Evolutionary conservation across 2,797 vertebrate genomes (phyloP), one percentile per base, ranked within the genome.

Genomic region (Microctenopoma lineatum): DNA sequence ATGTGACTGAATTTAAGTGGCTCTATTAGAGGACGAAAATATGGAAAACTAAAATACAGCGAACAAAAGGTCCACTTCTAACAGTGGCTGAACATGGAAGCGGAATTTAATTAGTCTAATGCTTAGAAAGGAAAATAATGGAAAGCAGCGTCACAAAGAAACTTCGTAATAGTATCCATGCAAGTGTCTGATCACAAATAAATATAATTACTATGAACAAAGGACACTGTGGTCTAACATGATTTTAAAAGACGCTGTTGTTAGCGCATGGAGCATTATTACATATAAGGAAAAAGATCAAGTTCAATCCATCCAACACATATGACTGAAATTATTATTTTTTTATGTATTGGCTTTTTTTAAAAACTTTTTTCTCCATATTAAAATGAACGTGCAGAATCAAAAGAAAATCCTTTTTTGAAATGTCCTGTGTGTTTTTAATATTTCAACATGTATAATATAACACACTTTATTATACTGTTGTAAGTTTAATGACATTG

Each of bases 161-260:
- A 87, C 73, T 86, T 87, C 59, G 66, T 89, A 87, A 90, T 84
- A 85, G 75, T 66, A 70, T 76, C 66, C 76, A 53, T 79, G 70
- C 75, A 84, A 72, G 64, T 82, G 84, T 73, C 79, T 77, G 52
- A 91, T 92, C 87, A 77, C 46, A 74, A 87, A 87, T 89, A 93
- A 90, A 90, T 85, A 89, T 86, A 92, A 92, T 93, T 89, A 92
- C 63, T n/a, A 59, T 59, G 81, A 86, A 93, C 87, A 92, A 92
- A 91, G 70, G 73, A 66, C 27, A 53, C 52, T 73, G 63, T 73
- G 75, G 77, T 86, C 77, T 73, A 73, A 89, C 62, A 53, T 70
- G 56, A 70, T 79, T 85, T 80, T 79, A 81, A 92, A 85, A 59
- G 51, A 80, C 78, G 86, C 46, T 47, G 86, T 84, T 87, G 73